Conservation (phyloP, 2,797 vertebrate species). For the Periparus ater region DNA sequence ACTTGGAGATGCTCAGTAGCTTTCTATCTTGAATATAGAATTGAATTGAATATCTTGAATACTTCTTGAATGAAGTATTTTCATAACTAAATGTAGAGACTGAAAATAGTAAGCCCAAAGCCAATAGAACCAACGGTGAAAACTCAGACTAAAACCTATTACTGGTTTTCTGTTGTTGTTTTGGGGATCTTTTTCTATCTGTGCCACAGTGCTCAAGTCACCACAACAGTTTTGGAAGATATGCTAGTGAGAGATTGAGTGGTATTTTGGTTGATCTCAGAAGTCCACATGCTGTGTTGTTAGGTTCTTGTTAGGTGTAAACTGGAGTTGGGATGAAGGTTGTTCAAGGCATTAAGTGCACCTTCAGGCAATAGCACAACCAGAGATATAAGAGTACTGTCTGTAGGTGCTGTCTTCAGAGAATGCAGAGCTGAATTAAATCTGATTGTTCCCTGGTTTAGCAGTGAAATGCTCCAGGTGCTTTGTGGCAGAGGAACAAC, state of each 20-base stretch:
- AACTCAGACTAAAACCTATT: neutral
- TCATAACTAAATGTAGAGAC: neutral
- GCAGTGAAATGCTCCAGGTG: neutral
- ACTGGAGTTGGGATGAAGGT: neutral
- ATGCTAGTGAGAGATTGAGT: neutral
- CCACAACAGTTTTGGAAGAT: neutral
- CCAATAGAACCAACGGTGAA: neutral
- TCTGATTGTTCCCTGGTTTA: neutral
- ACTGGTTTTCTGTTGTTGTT: neutral
- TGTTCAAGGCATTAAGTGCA: neutral
- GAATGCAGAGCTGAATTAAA: neutral
- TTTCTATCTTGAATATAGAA: neutral
- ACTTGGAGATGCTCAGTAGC: neutral
- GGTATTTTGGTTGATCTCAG: neutral
- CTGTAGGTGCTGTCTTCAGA: accelerated
- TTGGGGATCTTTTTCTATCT: neutral
- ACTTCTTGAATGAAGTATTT: neutral
- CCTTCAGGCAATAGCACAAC: neutral
- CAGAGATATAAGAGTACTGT: neutral
- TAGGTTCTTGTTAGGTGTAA: neutral
- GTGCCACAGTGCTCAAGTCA: neutral
- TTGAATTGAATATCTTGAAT: too few relatives aligned
- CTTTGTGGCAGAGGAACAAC: neutral
- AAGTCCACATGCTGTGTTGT: neutral
- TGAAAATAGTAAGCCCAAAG: neutral